phyloP scores from a whole-genome alignment of 2,797 vertebrate species.

The Glyptemys insculpta region DNA sequence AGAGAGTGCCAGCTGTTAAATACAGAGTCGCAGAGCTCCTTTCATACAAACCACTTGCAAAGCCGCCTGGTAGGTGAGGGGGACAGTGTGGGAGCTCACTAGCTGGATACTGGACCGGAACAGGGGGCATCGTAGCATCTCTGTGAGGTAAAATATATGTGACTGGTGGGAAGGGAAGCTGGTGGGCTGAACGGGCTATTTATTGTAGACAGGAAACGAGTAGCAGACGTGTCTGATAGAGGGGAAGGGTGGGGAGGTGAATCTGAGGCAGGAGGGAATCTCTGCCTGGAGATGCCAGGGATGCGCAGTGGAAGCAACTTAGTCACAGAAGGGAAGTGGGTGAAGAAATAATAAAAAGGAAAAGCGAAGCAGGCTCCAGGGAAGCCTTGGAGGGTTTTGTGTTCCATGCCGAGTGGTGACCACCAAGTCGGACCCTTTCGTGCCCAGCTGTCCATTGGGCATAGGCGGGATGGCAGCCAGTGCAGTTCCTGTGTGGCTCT shows the following conservation, averaged over 20 bases:
- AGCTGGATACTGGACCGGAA: fast-evolving
- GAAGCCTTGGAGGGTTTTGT: background rate
- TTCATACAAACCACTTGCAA: background rate
- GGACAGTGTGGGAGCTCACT: background rate
- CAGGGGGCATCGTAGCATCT: background rate
- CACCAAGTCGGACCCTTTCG: background rate
- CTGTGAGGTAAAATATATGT: background rate
- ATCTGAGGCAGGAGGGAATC: background rate
- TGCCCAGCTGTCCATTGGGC: background rate
- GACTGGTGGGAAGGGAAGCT: background rate
- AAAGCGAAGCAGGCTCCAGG: background rate
- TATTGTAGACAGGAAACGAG: conserved; percentile 3
- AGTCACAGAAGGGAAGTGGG: background rate
- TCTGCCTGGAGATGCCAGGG: background rate
- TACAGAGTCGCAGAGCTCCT: background rate
- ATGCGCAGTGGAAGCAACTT: background rate
- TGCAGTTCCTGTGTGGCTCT: background rate
- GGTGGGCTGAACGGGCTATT: background rate
- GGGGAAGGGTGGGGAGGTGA: background rate
- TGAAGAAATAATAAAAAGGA: fast-evolving
- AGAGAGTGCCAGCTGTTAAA: background rate
- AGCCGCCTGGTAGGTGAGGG: background rate
- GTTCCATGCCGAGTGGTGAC: background rate
- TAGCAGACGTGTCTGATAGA: background rate
- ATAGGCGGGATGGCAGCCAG: background rate